Evolutionary conservation across 1,140 invertebrate genomes (phyloP).

Genomic region (Thaumatotibia leucotreta): DNA sequence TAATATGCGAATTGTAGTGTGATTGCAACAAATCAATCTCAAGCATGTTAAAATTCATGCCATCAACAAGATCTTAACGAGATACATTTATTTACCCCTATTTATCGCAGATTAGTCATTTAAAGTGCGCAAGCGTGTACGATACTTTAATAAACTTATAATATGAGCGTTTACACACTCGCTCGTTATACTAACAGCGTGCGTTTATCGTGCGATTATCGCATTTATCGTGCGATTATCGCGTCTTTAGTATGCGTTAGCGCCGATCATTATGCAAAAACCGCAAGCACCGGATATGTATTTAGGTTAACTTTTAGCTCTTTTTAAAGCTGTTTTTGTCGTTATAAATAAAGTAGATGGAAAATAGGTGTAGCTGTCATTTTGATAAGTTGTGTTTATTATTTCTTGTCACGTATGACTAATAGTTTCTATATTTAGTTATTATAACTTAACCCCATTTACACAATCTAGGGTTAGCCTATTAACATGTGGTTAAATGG

Average conservation of each 20-base stretch:
- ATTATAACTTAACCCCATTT: too few species aligned
- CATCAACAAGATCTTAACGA: neutral
- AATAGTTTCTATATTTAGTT: too few species aligned
- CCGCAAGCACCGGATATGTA: neutral
- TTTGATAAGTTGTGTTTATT: too few species aligned
- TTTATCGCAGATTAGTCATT: neutral
- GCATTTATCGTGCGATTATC: neutral
- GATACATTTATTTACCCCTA: neutral
- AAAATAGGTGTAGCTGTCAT: neutral
- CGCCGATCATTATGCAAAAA: constrained; percentile 2
- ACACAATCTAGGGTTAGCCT: too few species aligned
- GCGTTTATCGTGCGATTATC: neutral
- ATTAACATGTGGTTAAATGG: too few species aligned
- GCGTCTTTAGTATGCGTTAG: neutral
- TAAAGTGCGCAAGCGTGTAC: neutral
- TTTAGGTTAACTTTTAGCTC: neutral
- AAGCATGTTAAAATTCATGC: neutral
- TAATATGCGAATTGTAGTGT: too few species aligned
- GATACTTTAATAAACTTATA: neutral
- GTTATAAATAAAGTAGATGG: neutral
- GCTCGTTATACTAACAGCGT: neutral
- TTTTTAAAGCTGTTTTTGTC: neutral
- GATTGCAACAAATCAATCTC: too few species aligned
- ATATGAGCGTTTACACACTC: neutral
- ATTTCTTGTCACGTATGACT: too few species aligned